These are phyloP conservation scores for Pseudococcus viburni DNA, from an alignment of 2,888 invertebrate species.

Conservation along the genomic window DNA sequence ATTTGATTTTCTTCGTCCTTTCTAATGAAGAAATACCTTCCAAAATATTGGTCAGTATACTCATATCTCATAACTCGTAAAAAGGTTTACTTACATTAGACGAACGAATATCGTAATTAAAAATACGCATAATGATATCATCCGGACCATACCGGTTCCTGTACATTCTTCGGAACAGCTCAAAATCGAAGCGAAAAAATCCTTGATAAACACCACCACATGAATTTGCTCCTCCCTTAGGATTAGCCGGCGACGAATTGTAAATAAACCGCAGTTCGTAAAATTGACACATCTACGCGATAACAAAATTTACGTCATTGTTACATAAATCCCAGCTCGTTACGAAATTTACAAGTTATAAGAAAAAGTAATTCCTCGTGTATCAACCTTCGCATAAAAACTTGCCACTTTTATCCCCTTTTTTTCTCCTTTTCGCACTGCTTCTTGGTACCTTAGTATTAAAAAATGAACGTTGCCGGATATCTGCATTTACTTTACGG, in stretches of 20 bases:
- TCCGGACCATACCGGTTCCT: too few species aligned
- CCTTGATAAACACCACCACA: background rate
- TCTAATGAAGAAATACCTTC: too few species aligned
- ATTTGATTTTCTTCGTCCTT: too few species aligned
- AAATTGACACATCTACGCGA: background rate
- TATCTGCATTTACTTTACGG: too few species aligned
- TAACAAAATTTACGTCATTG: constrained; percentile 18
- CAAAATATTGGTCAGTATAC: too few species aligned
- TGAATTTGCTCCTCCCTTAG: background rate
- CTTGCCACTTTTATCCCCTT: background rate
- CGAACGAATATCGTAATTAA: too few species aligned
- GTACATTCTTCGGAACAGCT: too few species aligned
- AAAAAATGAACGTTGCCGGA: too few species aligned
- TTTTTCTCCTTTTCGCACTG: background rate
- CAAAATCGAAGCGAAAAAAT: too few species aligned
- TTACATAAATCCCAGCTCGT: constrained; percentile 23
- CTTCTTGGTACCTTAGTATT: background rate
- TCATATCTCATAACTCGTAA: too few species aligned
- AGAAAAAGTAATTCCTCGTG: constrained; percentile 26
- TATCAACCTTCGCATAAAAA: background rate
- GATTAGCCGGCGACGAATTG: constrained; percentile 23
- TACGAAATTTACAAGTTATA: constrained; percentile 16
- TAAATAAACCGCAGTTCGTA: background rate
- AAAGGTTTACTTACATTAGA: too few species aligned
- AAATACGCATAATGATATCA: too few species aligned